Evolutionary conservation across 2,888 invertebrate genomes (phyloP).

Genomic region (Gryllus longicercus): DNA sequence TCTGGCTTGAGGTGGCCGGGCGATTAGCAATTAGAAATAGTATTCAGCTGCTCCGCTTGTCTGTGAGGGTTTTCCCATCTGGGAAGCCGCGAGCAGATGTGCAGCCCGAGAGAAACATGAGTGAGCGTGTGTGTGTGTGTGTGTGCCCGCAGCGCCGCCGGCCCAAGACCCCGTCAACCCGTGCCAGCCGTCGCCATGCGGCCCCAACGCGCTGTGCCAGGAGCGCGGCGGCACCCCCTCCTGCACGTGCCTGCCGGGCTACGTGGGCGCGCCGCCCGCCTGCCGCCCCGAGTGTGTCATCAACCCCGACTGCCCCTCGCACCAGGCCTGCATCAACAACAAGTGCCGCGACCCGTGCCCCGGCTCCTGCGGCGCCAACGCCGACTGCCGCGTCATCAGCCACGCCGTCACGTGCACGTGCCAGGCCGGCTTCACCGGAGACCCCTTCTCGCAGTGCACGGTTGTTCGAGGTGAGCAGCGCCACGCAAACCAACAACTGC

Average conservation of each 20-base stretch:
- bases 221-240: slow-evolving; percentile 63
- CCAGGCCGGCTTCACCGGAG: slow-evolving; percentile 69
- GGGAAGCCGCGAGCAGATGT: too few species aligned
- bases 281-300: slow-evolving; percentile 80
- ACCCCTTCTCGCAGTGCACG: slow-evolving; percentile 77
- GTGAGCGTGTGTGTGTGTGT: too few species aligned
- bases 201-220: slow-evolving; percentile 73
- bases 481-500: not conserved
- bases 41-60: too few species aligned
- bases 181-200: slow-evolving; percentile 77
- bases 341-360: slow-evolving; percentile 80
- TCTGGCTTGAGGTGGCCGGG: too few species aligned
- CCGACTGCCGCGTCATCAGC: slow-evolving; percentile 74
- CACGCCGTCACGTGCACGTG: slow-evolving; percentile 81
- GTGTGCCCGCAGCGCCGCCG: slow-evolving; percentile 43
- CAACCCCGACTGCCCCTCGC: slow-evolving; percentile 74
- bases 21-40: too few species aligned
- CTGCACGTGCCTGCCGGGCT: slow-evolving; percentile 73
- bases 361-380: slow-evolving; percentile 74
- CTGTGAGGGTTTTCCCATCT: too few species aligned
- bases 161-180: slow-evolving; percentile 52
- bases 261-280: slow-evolving; percentile 74
- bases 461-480: slow-evolving; percentile 52
- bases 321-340: slow-evolving; percentile 74
- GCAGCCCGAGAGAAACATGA: too few species aligned